phyloP scores from a whole-genome alignment of 2,113 vertebrate genomes.

The Chloropsis cyanopogon region DNA sequence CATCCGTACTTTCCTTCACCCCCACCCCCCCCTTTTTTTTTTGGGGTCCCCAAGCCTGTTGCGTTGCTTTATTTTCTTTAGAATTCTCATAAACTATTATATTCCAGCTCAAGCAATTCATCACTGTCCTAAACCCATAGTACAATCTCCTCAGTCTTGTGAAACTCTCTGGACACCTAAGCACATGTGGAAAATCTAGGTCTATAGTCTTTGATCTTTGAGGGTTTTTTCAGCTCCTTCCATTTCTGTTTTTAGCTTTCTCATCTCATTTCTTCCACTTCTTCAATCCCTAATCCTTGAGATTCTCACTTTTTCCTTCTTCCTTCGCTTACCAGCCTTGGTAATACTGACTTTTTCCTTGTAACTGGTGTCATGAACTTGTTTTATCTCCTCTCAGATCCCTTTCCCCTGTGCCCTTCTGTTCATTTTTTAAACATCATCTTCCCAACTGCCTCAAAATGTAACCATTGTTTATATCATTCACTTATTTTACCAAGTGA shows the following conservation, averaged over 20 bases:
- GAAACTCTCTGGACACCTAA: neutral
- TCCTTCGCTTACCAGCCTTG: neutral
- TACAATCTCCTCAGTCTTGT: neutral
- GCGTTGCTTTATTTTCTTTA: neutral
- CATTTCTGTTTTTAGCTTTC: neutral
- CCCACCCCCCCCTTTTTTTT: rapidly evolving
- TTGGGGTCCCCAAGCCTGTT: neutral
- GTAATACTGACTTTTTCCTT: neutral
- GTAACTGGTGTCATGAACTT: neutral
- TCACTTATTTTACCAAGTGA: neutral
- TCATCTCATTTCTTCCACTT: neutral
- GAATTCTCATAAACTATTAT: neutral
- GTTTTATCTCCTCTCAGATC: neutral
- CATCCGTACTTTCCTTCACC: rapidly evolving
- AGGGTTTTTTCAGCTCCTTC: neutral
- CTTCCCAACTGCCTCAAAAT: neutral
- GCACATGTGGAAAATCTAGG: neutral
- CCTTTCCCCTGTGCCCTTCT: neutral
- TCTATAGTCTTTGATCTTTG: neutral
- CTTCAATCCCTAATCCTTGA: neutral
- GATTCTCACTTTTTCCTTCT: neutral
- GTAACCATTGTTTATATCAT: neutral
- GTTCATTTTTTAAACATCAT: neutral
- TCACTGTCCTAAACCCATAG: neutral
- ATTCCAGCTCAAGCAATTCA: neutral